phyloP scores from a whole-genome alignment of 2,888 invertebrate species.

The Chloromyia formosa region DNA sequence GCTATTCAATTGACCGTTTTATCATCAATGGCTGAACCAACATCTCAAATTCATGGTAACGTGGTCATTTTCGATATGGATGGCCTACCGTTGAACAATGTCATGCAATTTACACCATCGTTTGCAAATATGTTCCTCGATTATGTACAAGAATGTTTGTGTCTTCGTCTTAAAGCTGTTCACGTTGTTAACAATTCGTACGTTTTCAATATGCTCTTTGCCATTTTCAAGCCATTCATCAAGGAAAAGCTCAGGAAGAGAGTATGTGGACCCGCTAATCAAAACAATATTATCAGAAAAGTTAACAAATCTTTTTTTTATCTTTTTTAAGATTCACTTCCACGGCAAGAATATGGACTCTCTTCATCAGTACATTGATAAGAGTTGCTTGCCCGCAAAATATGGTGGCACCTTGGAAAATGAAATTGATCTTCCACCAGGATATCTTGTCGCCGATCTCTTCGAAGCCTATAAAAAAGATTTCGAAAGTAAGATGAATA shows the following conservation, averaged over 20 bases:
- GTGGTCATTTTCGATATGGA: slow-evolving; percentile 80
- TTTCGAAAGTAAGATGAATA: slow-evolving; percentile 69
- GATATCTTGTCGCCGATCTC: slow-evolving; percentile 73
- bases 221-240: slow-evolving; percentile 88
- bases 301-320: not conserved
- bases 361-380: slow-evolving; percentile 69
- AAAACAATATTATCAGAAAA: not conserved
- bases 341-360: slow-evolving; percentile 75
- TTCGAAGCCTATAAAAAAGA: slow-evolving; percentile 72
- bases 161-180: slow-evolving; percentile 83
- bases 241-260: slow-evolving; percentile 82
- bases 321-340: slow-evolving; percentile 69
- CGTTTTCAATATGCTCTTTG: slow-evolving; percentile 85
- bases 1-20: slow-evolving; percentile 75
- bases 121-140: slow-evolving; percentile 77
- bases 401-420: slow-evolving; percentile 74
- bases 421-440: slow-evolving; percentile 67
- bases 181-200: slow-evolving; percentile 89
- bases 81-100: slow-evolving; percentile 76
- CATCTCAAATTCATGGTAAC: slow-evolving; percentile 80
- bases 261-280: slow-evolving; percentile 63
- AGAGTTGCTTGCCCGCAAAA: slow-evolving; percentile 68
- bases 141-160: slow-evolving; percentile 82
- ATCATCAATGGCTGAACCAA: slow-evolving; percentile 80
- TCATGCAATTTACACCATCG: slow-evolving; percentile 80